Percentiles rank a stretch among this genome's conserved stretches.
These are phyloP conservation scores for Castor canadensis DNA, from an alignment of 2,113 vertebrate genomes.

Conservation along the genomic window DNA sequence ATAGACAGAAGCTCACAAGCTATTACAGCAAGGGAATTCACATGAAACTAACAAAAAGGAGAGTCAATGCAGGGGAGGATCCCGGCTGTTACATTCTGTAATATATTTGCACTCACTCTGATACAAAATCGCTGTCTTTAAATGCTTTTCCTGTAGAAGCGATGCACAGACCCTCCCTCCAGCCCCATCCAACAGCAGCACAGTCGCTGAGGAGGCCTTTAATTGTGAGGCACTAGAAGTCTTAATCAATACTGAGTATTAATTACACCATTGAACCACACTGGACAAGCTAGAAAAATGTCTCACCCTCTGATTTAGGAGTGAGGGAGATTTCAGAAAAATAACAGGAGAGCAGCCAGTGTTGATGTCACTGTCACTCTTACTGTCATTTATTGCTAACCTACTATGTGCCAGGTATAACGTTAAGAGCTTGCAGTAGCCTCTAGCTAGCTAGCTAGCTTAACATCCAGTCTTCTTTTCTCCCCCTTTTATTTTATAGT, in stretches of 20 bases:
- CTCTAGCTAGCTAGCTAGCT: neutral
- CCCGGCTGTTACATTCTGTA: neutral
- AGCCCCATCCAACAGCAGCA: fast-evolving
- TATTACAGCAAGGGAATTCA: neutral
- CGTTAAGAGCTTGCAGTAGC: neutral
- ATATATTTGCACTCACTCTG: neutral
- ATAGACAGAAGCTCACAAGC: neutral
- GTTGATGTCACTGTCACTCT: fast-evolving
- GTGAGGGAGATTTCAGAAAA: neutral
- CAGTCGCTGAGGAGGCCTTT: neutral
- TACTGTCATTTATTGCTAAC: no score
- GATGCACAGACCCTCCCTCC: neutral
- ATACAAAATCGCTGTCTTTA: neutral
- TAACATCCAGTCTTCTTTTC: no score
- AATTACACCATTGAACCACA: neutral
- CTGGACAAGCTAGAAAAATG: neutral
- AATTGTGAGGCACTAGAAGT: neutral
- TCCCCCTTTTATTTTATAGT: no score
- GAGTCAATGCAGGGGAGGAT: neutral
- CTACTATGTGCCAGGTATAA: neutral
- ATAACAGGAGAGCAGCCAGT: neutral
- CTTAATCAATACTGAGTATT: neutral
- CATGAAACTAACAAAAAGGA: neutral
- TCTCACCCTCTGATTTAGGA: neutral
- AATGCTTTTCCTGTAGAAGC: neutral